Base-by-base conservation (phyloP, 2,113 vertebrate species). In the Myotis davidii region DNA sequence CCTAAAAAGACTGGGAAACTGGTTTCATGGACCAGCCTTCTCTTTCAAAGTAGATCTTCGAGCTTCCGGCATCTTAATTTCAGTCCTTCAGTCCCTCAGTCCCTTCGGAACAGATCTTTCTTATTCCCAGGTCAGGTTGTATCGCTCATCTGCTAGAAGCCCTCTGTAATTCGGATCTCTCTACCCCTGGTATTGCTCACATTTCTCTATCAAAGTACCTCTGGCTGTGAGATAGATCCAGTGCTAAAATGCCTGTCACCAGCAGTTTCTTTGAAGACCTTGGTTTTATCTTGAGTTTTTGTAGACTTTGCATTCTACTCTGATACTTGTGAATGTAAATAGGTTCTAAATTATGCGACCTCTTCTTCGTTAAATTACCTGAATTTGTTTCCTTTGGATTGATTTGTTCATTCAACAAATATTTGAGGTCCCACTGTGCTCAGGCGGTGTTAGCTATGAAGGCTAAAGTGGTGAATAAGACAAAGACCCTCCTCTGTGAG, bases 221-320 rank as follows among this genome's bases (percentile, higher is more conserved):
- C 29, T 76, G n/a, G 14, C 77, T 8, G 6, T 2, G 20, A 5
- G 56, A 27, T 1, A 64, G 61, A 64, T 25, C 59, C 23, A 10
- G 39, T 3, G 12, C 25, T 1, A 12, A 32, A 9, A 5, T 20
- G 70, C 32, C 54, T 27, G 3, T 6, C 11, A 0, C 0, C 3
- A 25, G 27, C 16, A 6, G 7, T n/a, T 17, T 23, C 56, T 81
- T 13, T 6, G n/a, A 59, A 37, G 77, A 32, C 45, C 64, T 84
- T 50, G 32, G 17, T 39, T 76, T 83, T 65, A 16, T 23, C 82
- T 34, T 48, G 5, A 69, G 50, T 45, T 37, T 50, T n/a, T 27
- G 4, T 69, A 64, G 82, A 7, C n/a, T 9, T 70, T 32, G 34
- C 34, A 0, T 67, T 82, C 69, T 67, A 2, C 12, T 54, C 56